Evolutionary conservation across 2,113 vertebrate genomes (phyloP).

Genomic region (Gambusia affinis): DNA sequence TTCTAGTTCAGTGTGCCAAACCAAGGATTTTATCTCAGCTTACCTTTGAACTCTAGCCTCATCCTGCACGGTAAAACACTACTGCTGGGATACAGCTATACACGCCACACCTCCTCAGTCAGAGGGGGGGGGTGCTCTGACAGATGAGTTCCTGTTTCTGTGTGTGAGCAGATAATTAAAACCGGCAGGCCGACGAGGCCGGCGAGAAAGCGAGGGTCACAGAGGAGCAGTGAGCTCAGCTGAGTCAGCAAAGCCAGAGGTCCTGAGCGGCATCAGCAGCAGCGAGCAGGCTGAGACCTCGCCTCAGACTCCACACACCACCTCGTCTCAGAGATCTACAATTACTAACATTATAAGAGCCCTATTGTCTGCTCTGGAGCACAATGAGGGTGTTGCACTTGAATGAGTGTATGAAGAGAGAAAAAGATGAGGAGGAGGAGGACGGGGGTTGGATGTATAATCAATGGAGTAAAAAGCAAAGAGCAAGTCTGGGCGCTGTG

Average conservation of each 20-base stretch:
- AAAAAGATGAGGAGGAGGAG: constrained; percentile 8
- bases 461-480: constrained; percentile 24
- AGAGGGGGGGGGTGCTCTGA: constrained; percentile 17
- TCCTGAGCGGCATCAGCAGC: too few relatives aligned
- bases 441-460: constrained; percentile 25
- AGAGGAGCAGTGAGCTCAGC: constrained; percentile 21
- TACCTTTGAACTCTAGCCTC: too few relatives aligned
- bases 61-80: too few relatives aligned
- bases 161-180: constrained; percentile 69
- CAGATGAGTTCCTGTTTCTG: constrained; percentile 32
- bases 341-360: constrained; percentile 71
- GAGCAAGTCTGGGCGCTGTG: constrained; percentile 41
- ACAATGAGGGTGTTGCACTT: constrained; percentile 1
- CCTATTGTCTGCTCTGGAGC: constrained; percentile 53
- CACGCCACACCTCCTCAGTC: neutral
- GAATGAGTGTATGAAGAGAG: neutral
- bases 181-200: constrained; percentile 69
- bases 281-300: too few relatives aligned
- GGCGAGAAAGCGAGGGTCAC: constrained; percentile 51
- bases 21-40: too few relatives aligned
- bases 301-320: constrained; percentile 47
- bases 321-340: constrained; percentile 68
- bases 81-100: constrained; percentile 6
- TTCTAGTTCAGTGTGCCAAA: too few relatives aligned
- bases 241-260: constrained; percentile 55